A percentile compares a stretch with the other conserved stretches of the same genome.
Conservation (phyloP, 2,797 vertebrate genomes). For the Anabas testudineus region DNA sequence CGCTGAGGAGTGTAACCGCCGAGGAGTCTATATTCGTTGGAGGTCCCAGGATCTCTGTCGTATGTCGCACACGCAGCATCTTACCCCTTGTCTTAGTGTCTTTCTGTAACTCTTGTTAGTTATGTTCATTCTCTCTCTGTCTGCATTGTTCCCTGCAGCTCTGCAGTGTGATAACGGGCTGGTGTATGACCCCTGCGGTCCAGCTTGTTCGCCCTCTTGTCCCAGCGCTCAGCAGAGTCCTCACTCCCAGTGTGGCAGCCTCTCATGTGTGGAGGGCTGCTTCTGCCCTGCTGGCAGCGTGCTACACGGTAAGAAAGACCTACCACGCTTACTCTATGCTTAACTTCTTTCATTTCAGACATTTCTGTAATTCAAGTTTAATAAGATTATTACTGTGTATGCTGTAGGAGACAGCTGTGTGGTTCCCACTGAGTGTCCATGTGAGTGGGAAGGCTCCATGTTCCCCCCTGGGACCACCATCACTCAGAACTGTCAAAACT, state of each 20-base stretch:
- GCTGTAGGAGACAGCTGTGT: constrained; percentile 85
- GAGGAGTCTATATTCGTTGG: constrained; percentile 88
- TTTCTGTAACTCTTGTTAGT: not conserved
- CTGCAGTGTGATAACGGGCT: constrained; percentile 91
- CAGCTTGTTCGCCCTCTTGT: constrained; percentile 86
- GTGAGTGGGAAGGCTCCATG: constrained; percentile 86
- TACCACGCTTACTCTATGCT: too few species aligned
- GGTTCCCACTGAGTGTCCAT: constrained; percentile 83
- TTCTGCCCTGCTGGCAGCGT: constrained; percentile 89
- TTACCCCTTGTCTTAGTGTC: not conserved
- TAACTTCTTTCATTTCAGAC: too few species aligned
- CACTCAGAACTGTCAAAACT: constrained; percentile 88
- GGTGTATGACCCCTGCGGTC: constrained; percentile 90
- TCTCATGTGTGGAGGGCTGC: constrained; percentile 91
- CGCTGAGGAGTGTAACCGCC: constrained; percentile 87
- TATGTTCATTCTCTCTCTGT: not conserved
- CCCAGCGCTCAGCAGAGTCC: constrained; percentile 65
- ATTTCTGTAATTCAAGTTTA: too few species aligned
- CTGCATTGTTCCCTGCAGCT: constrained; percentile 74
- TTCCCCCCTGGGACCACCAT: constrained; percentile 85
- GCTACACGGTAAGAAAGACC: constrained; percentile 79
- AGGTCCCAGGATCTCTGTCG: constrained; percentile 93
- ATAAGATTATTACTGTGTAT: too few species aligned
- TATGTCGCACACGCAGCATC: constrained; percentile 70
- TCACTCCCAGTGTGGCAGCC: constrained; percentile 77